A percentile compares a stretch with the other conserved stretches of the same genome.
phyloP scores from a whole-genome alignment of 2,113 vertebrate genomes.

The Cephalopholis sonnerati region DNA sequence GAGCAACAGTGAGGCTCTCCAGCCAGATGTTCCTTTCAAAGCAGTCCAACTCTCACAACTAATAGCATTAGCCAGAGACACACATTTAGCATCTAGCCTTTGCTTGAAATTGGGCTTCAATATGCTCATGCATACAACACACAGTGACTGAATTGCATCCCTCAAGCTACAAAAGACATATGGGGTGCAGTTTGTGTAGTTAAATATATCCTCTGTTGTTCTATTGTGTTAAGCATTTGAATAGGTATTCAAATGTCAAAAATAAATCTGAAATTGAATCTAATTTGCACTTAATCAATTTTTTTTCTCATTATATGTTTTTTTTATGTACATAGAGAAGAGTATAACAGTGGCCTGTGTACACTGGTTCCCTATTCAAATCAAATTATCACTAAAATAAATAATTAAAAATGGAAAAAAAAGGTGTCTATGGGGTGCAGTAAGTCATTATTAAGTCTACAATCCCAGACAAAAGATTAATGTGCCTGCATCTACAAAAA shows the following conservation, averaged over 20 bases:
- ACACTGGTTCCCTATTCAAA: neutral
- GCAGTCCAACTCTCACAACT: conserved; percentile 65
- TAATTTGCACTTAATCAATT: neutral
- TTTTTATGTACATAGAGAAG: too few species aligned
- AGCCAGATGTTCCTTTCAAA: conserved; percentile 80
- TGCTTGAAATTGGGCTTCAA: conserved; percentile 56
- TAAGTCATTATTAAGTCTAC: neutral
- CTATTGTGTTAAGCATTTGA: neutral
- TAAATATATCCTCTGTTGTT: conserved; percentile 3
- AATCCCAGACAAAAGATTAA: conserved; percentile 2
- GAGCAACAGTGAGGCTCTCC: conserved; percentile 66
- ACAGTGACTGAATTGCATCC: conserved; percentile 34
- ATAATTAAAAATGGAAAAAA: neutral
- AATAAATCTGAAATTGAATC: neutral
- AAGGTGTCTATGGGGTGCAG: neutral
- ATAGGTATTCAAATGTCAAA: neutral
- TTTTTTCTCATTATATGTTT: too few species aligned
- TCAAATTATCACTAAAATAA: neutral
- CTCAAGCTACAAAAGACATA: conserved; percentile 30
- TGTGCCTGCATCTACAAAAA: conserved; percentile 9
- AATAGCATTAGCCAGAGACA: conserved; percentile 71
- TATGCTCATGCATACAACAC: conserved; percentile 26
- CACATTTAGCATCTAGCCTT: conserved; percentile 60
- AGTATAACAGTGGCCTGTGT: too few species aligned
- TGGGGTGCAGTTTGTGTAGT: neutral